Base-by-base conservation (phyloP, 2,888 invertebrate species). In the Embidobia sp. region DNA sequence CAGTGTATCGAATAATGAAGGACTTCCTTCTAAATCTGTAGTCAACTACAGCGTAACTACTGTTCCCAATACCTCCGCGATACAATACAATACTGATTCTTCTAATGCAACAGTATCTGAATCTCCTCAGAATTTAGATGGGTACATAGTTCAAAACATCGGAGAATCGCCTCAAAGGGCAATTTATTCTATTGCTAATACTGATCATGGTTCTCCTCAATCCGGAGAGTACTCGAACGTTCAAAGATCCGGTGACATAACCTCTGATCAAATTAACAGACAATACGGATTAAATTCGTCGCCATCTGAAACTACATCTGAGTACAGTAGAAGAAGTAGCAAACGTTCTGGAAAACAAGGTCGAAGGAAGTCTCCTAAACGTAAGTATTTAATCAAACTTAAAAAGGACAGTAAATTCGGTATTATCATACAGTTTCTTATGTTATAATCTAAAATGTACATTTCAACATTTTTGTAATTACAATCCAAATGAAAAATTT, bases 291-390 rank as follows among this genome's bases (percentile, higher is more conserved):
- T 11, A n/a, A 48, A 8, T 15, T 48, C 15, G 5, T 10, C 46
- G 4, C n/a, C 7, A 1, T 5, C 13, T 10, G 46, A 48, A 27
- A 5, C 46, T 7, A 8, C 46, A n/a, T 5, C 10, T 16, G 44
- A 48, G 7, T 48, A 11, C 29, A 48, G n/a, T 13, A 11, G 27
- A 8, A 13, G 46, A 16, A 29, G 46, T 10, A 7, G 4, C 29
- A 48, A 48, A n/a, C 26, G 46, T 1, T 15, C 13, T 1, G 53
- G 37, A 3, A 53, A 53, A 15, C 53, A 53, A 0, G 53, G 53
- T 7, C 18, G 37, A 37, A 35, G 13, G 6, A 53, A 53, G 15
- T 53, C 53, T 13, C 53, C 53, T 3, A 53, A 53, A 53, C 53
- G 53, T 53, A 22, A 51, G 51, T 18, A 1, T 15, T 15, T 37